A percentile compares a stretch with the other conserved stretches of the same genome.
Evolutionary conservation across 2,113 vertebrate genomes (phyloP).

Genomic region (Microtus richardsoni): DNA sequence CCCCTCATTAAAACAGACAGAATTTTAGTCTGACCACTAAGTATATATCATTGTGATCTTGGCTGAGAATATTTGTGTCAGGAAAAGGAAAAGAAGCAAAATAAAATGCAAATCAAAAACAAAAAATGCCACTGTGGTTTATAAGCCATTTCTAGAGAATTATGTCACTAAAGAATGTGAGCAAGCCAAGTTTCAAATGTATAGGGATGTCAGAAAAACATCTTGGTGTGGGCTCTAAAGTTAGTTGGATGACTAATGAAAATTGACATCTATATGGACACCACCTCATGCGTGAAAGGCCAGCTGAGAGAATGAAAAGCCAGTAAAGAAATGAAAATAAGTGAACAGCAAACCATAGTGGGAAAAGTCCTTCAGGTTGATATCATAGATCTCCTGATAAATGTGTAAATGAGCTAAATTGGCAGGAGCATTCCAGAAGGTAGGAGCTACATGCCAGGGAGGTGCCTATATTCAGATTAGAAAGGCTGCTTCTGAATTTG

Average conservation of each 20-base stretch:
- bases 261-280: conserved; percentile 71
- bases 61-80: not conserved
- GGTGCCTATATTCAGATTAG: conserved; percentile 37
- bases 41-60: not conserved
- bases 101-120: conserved; percentile 34
- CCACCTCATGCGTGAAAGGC: conserved; percentile 61
- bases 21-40: conserved; percentile 26
- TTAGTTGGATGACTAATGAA: conserved; percentile 71
- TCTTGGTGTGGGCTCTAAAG: conserved; percentile 13
- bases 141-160: conserved; percentile 62
- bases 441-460: not conserved
- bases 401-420: conserved; percentile 54
- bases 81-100: not conserved
- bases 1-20: not conserved
- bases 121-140: not conserved
- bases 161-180: not conserved
- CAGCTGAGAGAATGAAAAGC: conserved; percentile 59
- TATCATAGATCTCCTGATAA: conserved; percentile 53
- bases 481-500: conserved; percentile 41
- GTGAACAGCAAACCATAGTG: conserved; percentile 13
- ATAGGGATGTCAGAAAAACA: conserved; percentile 34
- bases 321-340: conserved; percentile 76
- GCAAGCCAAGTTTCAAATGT: not conserved
- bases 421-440: not conserved
- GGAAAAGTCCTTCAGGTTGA: not conserved